These are phyloP conservation scores for Dolichotis patagonum DNA, from an alignment of 2,113 vertebrate genomes.

Conservation along the genomic window DNA sequence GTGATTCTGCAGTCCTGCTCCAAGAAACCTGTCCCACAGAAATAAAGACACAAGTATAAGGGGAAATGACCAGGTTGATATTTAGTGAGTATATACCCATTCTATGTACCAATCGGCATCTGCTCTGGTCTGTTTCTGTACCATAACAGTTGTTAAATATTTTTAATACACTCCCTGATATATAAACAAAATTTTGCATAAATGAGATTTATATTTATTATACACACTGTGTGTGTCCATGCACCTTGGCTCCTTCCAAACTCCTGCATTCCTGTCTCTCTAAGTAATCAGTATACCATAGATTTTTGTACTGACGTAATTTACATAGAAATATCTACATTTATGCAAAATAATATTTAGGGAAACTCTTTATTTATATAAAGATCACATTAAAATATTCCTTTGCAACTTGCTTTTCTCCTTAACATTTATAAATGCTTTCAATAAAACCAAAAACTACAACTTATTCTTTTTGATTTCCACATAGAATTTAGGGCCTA, in stretches of 20 bases:
- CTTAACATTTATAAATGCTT: not conserved
- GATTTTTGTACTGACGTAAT: not conserved
- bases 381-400: not conserved
- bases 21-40: conserved; percentile 36
- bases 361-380: not conserved
- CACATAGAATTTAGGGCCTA: not conserved
- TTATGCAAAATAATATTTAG: not conserved
- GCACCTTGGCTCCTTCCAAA: not conserved
- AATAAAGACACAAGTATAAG: conserved; percentile 59
- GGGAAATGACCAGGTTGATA: conserved; percentile 37
- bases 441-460: not conserved
- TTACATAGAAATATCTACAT: not conserved
- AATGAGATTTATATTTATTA: conserved; percentile 49
- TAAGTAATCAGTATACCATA: not conserved
- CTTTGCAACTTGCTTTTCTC: not conserved
- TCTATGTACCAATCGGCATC: not conserved
- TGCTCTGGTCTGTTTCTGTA: conserved; percentile 47
- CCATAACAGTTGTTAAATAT: conserved; percentile 60
- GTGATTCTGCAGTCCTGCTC: conserved; percentile 37
- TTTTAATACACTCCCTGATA: conserved; percentile 69
- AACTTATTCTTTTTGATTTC: not conserved
- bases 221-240: not conserved
- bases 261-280: not conserved
- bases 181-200: conserved; percentile 72
- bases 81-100: not conserved